Evolutionary conservation across 2,888 invertebrate species (phyloP).

Genomic region (Plutella xylostella): DNA sequence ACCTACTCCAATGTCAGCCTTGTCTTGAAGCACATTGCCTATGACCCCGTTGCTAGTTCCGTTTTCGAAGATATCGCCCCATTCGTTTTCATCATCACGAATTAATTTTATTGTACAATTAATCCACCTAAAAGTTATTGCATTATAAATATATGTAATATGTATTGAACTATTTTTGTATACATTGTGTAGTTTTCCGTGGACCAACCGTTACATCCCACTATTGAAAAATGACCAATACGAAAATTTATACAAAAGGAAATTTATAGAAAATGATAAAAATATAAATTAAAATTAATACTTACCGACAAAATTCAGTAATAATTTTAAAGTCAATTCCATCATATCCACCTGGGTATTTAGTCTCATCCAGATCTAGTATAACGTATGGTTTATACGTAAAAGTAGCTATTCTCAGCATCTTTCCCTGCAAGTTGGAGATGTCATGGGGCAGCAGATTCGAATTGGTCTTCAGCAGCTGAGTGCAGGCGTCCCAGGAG

Average conservation of each 20-base stretch:
- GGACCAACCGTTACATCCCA: too few species aligned
- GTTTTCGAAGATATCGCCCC: conserved; percentile 76
- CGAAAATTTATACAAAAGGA: too few species aligned
- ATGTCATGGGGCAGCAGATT: conserved; percentile 62
- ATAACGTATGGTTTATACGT: conserved; percentile 72
- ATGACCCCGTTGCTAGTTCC: conserved; percentile 74
- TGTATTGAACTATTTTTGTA: too few species aligned
- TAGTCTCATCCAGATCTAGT: conserved; percentile 38
- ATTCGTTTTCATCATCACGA: conserved; percentile 68
- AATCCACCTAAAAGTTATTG: conserved; percentile 54
- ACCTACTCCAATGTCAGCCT: conserved; percentile 73
- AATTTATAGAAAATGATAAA: too few species aligned
- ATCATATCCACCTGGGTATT: conserved; percentile 48
- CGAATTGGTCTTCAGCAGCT: conserved; percentile 31
- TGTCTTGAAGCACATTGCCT: conserved; percentile 72
- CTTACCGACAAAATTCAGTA: conserved; percentile 64
- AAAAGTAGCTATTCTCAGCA: conserved; percentile 64
- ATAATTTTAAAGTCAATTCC: conserved; percentile 64
- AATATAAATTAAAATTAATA: too few species aligned
- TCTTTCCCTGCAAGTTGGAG: conserved; percentile 50
- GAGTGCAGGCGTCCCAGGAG: conserved; percentile 44
- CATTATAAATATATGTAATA: too few species aligned
- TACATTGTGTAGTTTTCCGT: too few species aligned
- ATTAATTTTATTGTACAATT: conserved; percentile 57
- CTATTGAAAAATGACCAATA: too few species aligned